phyloP scores from a whole-genome alignment of 2,888 invertebrate genomes.

The Caenorhabditis sp. region DNA sequence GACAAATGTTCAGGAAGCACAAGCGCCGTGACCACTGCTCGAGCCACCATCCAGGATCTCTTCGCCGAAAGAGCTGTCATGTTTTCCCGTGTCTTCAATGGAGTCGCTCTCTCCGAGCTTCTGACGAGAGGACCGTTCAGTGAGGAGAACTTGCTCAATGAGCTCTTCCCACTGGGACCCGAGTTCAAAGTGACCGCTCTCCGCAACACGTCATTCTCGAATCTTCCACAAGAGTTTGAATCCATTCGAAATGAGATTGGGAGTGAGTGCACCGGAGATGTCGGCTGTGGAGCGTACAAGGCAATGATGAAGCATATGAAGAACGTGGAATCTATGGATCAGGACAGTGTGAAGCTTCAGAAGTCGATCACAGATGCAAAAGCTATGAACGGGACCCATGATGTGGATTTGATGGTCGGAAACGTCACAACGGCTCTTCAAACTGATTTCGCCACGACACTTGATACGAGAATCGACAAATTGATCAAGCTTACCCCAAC shows the following conservation, averaged over 20 bases:
- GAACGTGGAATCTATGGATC: not conserved
- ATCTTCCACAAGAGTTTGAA: not conserved
- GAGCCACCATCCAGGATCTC: not conserved
- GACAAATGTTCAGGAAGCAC: no score
- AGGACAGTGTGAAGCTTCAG: not conserved
- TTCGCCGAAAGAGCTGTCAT: not conserved
- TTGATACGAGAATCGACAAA: no score
- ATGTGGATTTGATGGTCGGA: no score
- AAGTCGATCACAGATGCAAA: no score
- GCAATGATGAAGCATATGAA: not conserved
- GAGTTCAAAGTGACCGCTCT: not conserved
- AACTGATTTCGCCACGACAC: no score
- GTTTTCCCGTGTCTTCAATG: constrained; percentile 1
- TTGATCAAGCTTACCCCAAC: no score
- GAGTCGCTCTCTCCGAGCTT: not conserved
- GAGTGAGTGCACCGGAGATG: constrained; percentile 1
- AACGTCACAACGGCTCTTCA: no score
- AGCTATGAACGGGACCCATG: no score
- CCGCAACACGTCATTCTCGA: no score
- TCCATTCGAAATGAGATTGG: not conserved
- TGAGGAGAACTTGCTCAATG: constrained; percentile 4
- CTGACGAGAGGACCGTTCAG: not conserved
- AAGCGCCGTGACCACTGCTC: no score
- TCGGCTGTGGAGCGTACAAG: not conserved
- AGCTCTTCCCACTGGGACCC: not conserved